Percentiles rank a stretch among this genome's conserved stretches.
phyloP scores from a whole-genome alignment of 2,888 invertebrate genomes.

The Campoplex nolae region DNA sequence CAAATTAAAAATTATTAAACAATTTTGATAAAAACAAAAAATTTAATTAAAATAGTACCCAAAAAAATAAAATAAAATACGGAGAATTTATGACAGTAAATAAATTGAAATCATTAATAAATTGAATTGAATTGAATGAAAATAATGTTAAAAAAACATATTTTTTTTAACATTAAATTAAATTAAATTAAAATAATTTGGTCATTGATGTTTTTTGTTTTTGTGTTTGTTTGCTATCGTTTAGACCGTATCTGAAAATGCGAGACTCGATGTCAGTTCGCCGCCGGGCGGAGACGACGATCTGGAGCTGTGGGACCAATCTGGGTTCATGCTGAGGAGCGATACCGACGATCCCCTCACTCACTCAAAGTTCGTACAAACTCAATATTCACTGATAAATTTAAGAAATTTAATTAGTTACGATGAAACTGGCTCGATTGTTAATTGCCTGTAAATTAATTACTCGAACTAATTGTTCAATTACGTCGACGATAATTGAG shows the following conservation, averaged over 20 bases:
- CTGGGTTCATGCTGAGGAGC: constrained; percentile 89
- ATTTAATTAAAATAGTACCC: too few species aligned
- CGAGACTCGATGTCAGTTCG: constrained; percentile 86
- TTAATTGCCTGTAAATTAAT: not conserved
- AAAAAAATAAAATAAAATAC: too few species aligned
- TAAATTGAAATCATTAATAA: too few species aligned
- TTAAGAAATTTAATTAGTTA: not conserved
- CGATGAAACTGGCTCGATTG: not conserved
- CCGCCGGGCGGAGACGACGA: constrained; percentile 89
- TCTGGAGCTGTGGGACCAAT: constrained; percentile 91
- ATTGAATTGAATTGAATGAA: too few species aligned
- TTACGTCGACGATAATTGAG: constrained; percentile 28
- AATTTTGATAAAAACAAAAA: too few species aligned
- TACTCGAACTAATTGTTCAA: constrained; percentile 19
- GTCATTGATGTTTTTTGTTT: not conserved
- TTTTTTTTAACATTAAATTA: too few species aligned
- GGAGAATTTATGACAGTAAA: too few species aligned
- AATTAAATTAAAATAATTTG: too few species aligned
- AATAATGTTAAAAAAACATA: too few species aligned
- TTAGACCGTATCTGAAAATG: constrained; percentile 90
- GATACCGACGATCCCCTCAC: constrained; percentile 87
- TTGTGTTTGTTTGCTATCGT: constrained; percentile 71
- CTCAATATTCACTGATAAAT: not conserved
- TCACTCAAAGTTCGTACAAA: constrained; percentile 76
- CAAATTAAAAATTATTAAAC: too few species aligned